Percentiles rank a stretch among this genome's conserved stretches.
These are phyloP conservation scores for Lepidonotus clava DNA, from an alignment of 2,888 invertebrate species.

Conservation along the genomic window DNA sequence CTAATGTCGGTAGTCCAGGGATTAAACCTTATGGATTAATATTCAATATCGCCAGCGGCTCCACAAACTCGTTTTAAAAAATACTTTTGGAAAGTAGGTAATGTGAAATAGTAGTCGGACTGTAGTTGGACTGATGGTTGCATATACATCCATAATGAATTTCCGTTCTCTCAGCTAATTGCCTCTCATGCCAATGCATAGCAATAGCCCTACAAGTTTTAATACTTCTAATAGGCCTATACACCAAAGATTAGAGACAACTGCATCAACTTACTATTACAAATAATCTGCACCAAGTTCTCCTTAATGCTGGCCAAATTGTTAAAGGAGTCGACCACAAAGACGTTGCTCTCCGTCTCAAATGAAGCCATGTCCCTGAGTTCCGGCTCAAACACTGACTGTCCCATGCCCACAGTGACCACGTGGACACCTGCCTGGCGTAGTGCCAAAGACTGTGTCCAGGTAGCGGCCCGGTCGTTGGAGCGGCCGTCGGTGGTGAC, in stretches of 20 bases:
- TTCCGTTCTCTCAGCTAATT: no score
- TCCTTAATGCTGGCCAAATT: background rate
- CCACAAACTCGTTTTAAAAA: no score
- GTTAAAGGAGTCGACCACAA: background rate
- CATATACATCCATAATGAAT: no score
- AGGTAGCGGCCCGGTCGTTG: constrained; percentile 39
- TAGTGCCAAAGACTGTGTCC: constrained; percentile 33
- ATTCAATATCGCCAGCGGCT: no score
- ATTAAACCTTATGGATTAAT: background rate
- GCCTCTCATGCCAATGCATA: no score
- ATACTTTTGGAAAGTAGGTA: no score
- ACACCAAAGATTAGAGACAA: no score
- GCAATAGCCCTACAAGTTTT: background rate
- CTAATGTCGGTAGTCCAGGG: background rate
- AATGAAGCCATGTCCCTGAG: constrained; percentile 44
- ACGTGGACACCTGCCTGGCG: constrained; percentile 3
- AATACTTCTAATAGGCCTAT: no score
- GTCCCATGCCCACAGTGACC: background rate
- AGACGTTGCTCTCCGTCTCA: constrained; percentile 37
- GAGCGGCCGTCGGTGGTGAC: constrained; percentile 55
- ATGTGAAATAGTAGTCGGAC: no score
- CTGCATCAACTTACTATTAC: constrained; percentile 50
- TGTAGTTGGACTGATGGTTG: no score
- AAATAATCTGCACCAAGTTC: constrained; percentile 8
- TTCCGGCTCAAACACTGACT: background rate